Conservation (phyloP, 2,797 vertebrate genomes). For the Sparus aurata region DNA sequence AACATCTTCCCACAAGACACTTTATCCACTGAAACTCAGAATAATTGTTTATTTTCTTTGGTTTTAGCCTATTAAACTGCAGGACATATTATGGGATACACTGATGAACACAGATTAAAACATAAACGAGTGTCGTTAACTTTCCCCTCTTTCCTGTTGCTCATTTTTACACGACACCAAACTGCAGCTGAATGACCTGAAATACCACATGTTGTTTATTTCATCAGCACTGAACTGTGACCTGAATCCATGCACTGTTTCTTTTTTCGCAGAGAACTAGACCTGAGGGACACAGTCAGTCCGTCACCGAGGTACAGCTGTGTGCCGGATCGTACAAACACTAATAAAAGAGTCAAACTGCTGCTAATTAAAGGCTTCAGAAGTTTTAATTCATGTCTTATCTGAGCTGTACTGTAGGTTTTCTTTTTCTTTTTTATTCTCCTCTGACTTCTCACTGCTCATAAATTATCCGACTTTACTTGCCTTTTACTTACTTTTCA, state of each 20-base stretch:
- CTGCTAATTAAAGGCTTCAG: background rate
- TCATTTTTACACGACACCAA: no score
- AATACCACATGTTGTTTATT: background rate
- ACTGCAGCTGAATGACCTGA: no score
- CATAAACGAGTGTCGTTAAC: background rate
- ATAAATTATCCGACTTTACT: background rate
- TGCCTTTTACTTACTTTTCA: no score
- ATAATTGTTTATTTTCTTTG: background rate
- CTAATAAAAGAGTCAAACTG: background rate
- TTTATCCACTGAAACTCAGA: background rate
- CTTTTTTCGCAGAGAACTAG: background rate
- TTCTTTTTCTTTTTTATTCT: no score
- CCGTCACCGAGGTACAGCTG: constrained; percentile 49
- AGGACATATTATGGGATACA: background rate
- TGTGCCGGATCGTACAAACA: background rate
- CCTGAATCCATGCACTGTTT: constrained; percentile 9
- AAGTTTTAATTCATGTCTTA: background rate
- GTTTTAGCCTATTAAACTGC: background rate
- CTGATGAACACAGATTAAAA: no score
- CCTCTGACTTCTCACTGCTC: background rate
- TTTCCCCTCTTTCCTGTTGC: background rate
- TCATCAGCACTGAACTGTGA: background rate
- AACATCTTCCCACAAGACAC: background rate
- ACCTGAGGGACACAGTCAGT: fast-evolving
- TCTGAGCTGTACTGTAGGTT: background rate